Base-by-base conservation (phyloP, 2,113 vertebrate genomes). In the Pedetes capensis region DNA sequence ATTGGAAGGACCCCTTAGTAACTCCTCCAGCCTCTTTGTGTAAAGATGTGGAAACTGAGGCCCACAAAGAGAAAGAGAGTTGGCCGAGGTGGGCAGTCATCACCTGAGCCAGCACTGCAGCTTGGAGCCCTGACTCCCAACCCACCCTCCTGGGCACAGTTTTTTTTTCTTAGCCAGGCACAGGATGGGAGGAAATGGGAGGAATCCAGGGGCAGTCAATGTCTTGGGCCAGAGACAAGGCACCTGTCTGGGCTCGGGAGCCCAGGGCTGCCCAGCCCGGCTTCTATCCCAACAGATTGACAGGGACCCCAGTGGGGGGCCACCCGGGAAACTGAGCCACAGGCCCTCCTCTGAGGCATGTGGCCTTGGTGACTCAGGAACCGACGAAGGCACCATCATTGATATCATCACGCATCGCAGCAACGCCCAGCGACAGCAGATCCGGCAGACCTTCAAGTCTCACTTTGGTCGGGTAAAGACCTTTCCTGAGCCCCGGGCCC, bases 351-450 rank as follows among this genome's bases (percentile, higher is more conserved):
- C 90, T 96, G 81, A 97, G 74, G 55, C 11, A 2, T 22, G 47
- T 47, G 82, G 0, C 92, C 85, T 86, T 72, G 97, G 47, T 93
- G 47, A 0, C 92, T 49, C 96, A 99, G 99, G 99, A 93, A 99
- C 99, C 0, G 99, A 99, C 0, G 99, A 99, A 97, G 99, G 97
- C 32, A 97, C 99, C 82, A 99, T 99, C 97, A 99, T 99, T 20
- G 98, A 99, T 2, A 99, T 99, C 69, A 34, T 99, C 95, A 98
- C 99, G 0, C 98, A 97, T 22, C 99, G 99, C 96, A 99, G 98
- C 98, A 99, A 99, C 0, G 96, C 96, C 16, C 99, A 99, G 98
- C 98, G 99, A 89, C 99, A 99, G 93, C 99, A 99, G 98, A 99
- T 99, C 97, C 97, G 99, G 29, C 98, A 99, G 97, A 97, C 98